These are phyloP conservation scores for Rhagoletis zephyria DNA, from an alignment of 1,140 invertebrate species.

Conservation along the genomic window DNA sequence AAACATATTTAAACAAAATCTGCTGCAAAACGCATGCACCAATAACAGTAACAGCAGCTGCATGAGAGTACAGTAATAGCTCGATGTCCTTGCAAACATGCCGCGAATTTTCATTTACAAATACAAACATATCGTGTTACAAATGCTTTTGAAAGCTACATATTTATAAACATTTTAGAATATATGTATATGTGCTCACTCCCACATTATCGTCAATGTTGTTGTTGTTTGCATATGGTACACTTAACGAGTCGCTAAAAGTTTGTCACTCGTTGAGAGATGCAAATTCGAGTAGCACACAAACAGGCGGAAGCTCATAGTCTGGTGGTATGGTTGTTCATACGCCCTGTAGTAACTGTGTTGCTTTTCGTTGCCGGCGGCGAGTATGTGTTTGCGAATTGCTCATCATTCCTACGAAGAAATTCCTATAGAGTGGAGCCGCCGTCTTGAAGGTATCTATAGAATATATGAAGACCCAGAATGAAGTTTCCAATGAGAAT, in stretches of 20 bases:
- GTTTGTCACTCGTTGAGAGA: not conserved
- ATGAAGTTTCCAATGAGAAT: too few relatives aligned
- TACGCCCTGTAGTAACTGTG: not conserved
- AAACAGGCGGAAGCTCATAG: not conserved
- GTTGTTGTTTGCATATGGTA: not conserved
- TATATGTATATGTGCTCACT: not conserved
- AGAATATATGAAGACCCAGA: too few relatives aligned
- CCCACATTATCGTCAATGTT: not conserved
- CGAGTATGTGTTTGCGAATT: not conserved
- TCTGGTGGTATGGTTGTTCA: not conserved
- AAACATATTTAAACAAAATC: too few relatives aligned
- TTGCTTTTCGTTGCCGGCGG: not conserved
- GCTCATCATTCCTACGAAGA: too few relatives aligned
- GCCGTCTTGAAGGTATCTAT: too few relatives aligned
- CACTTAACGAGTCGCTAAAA: not conserved
- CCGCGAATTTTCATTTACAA: not conserved
- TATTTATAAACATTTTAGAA: too few relatives aligned
- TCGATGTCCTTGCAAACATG: conserved; percentile 10
- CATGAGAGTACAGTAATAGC: not conserved
- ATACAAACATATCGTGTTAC: not conserved
- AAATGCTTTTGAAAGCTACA: too few relatives aligned
- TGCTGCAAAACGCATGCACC: not conserved
- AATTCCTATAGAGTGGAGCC: too few relatives aligned
- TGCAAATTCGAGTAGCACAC: not conserved
- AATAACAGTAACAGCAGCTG: not conserved